A percentile compares a stretch with the other conserved stretches of the same genome.
phyloP scores from a whole-genome alignment of 2,113 vertebrate genomes.

The Lates calcarifer region DNA sequence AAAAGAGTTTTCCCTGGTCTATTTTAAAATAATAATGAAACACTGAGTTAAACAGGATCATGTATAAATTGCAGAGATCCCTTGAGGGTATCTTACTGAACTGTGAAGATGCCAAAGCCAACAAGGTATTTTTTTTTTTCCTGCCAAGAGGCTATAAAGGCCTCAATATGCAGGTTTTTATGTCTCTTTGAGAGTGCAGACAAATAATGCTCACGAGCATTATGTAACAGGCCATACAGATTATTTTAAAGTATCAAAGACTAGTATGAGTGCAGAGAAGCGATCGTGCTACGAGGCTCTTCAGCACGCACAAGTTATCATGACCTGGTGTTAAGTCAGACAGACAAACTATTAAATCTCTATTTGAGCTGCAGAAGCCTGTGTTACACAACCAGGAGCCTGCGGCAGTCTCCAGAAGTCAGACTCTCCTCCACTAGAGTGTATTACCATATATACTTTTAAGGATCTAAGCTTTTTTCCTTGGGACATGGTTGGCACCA shows the following conservation, averaged over 20 bases:
- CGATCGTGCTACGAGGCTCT: slow-evolving; percentile 6
- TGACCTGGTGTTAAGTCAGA: slow-evolving; percentile 63
- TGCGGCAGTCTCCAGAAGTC: slow-evolving; percentile 60
- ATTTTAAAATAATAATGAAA: not conserved
- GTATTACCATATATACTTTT: slow-evolving; percentile 53
- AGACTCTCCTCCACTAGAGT: slow-evolving; percentile 41
- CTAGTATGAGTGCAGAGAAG: not conserved
- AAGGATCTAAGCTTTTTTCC: slow-evolving; percentile 56
- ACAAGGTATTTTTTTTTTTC: not conserved
- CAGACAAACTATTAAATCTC: slow-evolving; percentile 71
- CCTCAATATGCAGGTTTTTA: not conserved
- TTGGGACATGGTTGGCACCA: slow-evolving; percentile 58
- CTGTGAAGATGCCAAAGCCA: slow-evolving; percentile 2
- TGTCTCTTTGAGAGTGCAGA: not conserved
- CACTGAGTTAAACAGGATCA: not conserved
- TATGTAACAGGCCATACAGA: not conserved
- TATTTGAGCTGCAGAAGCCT: slow-evolving; percentile 61
- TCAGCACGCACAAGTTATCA: slow-evolving; percentile 41
- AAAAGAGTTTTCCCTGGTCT: not conserved
- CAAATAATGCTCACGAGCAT: not conserved
- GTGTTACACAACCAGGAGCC: slow-evolving; percentile 73
- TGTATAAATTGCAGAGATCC: not conserved
- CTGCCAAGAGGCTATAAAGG: not conserved
- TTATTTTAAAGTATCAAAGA: slow-evolving; percentile 14
- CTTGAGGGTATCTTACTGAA: not conserved